Evolutionary conservation across 2,888 invertebrate species (phyloP), one percentile per base, ranked within the genome.

Genomic region (Xestia c-nigrum): DNA sequence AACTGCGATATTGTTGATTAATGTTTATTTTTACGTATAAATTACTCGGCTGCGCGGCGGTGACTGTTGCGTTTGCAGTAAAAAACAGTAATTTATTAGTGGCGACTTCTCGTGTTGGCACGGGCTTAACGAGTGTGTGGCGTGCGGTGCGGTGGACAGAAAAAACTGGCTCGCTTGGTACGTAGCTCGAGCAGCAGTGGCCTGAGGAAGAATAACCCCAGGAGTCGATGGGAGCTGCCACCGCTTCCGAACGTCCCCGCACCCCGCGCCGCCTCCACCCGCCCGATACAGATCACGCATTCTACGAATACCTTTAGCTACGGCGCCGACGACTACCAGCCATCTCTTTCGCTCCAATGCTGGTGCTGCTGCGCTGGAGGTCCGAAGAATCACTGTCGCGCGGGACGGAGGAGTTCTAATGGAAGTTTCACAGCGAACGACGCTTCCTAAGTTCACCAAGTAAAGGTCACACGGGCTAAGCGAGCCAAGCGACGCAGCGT

Each of bases 101-200:
- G 97, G 97, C 97, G 97, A 97, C 97, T 97, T 97, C 97, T 97
- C 97, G 97, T 97, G 96, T 97, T 97, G 97, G 96, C 97, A 96
- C 97, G 97, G 97, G 95, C 96, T 96, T 96, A 97, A 97, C 97
- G 97, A 96, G 96, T 96, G 96, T 96, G 95, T 96, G 96, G 97
- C 96, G 97, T 97, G 96, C 96, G 96, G 95, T 94, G 94, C 97
- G 96, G 96, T 96, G 95, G 94, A 97, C 97, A 97, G 97, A 97
- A 97, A 97, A 97, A 97, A 97, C 97, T 97, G 97, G 97, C 95
- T 95, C 93, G 95, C 93, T 93, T 94, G 94, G 94, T 95, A 95
- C 96, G 96, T 93, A 95, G 96, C 95, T 96, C 95, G 94, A 95
- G 94, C 96, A 95, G 95, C 96, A 96, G 97, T 97, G 97, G 97